Base-by-base conservation (phyloP, 92 coral and sea anemone genomes). In the Zoanthus solanderi region DNA sequence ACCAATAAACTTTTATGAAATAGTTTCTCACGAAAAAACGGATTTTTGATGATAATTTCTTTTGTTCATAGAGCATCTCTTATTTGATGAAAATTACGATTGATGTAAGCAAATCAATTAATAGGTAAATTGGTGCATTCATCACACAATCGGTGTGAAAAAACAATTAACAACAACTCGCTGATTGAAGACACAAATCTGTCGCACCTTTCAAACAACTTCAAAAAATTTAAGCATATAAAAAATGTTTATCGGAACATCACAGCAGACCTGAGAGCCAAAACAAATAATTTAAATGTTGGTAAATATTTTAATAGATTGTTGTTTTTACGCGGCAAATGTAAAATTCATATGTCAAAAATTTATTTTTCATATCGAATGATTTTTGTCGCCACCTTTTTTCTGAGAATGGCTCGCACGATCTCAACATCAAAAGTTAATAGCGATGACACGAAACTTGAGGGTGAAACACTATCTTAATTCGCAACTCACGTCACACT, bases 351-450 rank as follows among this genome's bases (percentile, higher is more conserved):
- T 79, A 3, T 29, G 34, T 56, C 1, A 11, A 11, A 61, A 80
- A 48, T 65, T 5, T 12, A 29, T 4, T 30, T 58, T 11, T 11
- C 65, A 52, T 77, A 77, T 77, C 67, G 73, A 54, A 72, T 63
- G 74, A 80, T 63, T 74, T 63, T 79, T 17, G 74, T 66, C 84
- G 85, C 76, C 85, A 46, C 84, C 54, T 50, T 50, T 80, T 80
- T 80, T 56, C 42, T 32, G 85, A 80, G 65, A 80, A 66, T 46
- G 85, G 47, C 18, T 44, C 12, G 13, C 17, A 45, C 23, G 44
- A 17, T 66, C 45, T 57, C 46, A 10, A 37, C 18, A 65, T 65
- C 56, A 63, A 63, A 46, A 10, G 9, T 13, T 9, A 14, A 30
- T 7, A 29, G 73, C 47, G 85, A 31, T 81, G 75, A 81, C 85